A percentile compares a stretch with the other conserved stretches of the same genome.
phyloP scores from a whole-genome alignment of 2,888 invertebrate species.

The Arenicola marina region DNA sequence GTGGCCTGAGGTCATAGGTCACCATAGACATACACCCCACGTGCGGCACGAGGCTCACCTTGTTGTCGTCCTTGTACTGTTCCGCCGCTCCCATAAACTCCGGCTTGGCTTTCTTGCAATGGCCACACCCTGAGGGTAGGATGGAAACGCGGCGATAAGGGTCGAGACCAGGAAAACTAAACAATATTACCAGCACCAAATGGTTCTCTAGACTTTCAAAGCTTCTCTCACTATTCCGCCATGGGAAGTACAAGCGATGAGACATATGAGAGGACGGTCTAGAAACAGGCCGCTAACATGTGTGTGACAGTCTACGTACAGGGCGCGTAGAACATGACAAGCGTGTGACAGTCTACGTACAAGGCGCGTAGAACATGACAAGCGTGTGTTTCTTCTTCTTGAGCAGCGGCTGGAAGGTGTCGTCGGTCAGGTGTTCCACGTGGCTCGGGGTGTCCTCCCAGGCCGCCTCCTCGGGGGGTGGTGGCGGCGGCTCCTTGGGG shows the following conservation, averaged over 20 bases:
- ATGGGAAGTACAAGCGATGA: no score
- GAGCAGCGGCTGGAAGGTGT: conserved; percentile 74
- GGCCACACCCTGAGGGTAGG: conserved; percentile 71
- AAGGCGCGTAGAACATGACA: conserved; percentile 91
- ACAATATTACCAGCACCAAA: background rate
- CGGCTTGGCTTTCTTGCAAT: conserved; percentile 75
- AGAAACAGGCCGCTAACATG: no score
- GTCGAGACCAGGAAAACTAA: background rate
- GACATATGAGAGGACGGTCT: no score
- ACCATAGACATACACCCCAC: no score
- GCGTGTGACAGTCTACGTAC: conserved; percentile 67
- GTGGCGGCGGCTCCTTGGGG: conserved; percentile 80
- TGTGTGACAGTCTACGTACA: no score
- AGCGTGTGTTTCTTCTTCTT: conserved; percentile 85
- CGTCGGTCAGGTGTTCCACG: conserved; percentile 77
- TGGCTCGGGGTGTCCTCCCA: conserved; percentile 78
- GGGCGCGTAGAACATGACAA: background rate
- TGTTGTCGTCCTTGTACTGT: conserved; percentile 42
- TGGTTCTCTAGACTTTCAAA: no score
- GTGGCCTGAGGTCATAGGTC: no score
- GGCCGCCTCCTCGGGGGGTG: conserved; percentile 78
- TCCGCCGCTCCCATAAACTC: conserved; percentile 66
- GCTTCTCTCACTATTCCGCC: no score
- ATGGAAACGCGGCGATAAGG: background rate
- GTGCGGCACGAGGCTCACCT: no score